phyloP scores from a whole-genome alignment of 1,140 invertebrate species.

The Caerostris extrusa region DNA sequence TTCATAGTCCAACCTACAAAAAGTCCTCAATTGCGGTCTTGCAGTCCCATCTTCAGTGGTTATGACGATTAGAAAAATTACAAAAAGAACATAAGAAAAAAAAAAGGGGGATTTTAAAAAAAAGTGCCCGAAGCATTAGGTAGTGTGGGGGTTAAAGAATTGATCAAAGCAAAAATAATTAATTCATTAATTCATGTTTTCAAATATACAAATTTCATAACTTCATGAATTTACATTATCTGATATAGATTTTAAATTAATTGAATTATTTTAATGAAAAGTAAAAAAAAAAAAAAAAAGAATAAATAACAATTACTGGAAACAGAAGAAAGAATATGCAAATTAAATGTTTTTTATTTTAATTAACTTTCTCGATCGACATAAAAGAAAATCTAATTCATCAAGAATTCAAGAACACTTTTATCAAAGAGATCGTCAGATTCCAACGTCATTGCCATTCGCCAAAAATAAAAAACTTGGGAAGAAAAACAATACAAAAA shows the following conservation, averaged over 20 bases:
- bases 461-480: conserved; percentile 8
- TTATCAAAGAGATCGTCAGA: conserved; percentile 19
- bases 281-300: no score
- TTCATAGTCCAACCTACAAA: background rate
- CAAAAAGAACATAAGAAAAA: conserved; percentile 15
- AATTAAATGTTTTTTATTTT: background rate
- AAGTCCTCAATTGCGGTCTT: conserved; percentile 33
- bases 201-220: no score
- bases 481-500: no score
- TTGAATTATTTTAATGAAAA: no score
- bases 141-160: conserved; percentile 57
- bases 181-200: no score
- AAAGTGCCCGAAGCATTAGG: background rate
- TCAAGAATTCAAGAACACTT: background rate
- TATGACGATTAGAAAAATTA: conserved; percentile 56
- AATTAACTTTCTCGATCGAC: conserved; percentile 27
- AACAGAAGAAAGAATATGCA: background rate
- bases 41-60: conserved; percentile 3
- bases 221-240: no score
- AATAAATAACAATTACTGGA: no score
- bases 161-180: conserved; percentile 45
- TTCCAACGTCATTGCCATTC: conserved; percentile 33
- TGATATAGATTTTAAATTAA: no score
- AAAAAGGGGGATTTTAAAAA: background rate
- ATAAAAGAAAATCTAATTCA: background rate